Base-by-base conservation (phyloP, 2,797 vertebrate species). In the Gymnoscopelus microlampas region DNA sequence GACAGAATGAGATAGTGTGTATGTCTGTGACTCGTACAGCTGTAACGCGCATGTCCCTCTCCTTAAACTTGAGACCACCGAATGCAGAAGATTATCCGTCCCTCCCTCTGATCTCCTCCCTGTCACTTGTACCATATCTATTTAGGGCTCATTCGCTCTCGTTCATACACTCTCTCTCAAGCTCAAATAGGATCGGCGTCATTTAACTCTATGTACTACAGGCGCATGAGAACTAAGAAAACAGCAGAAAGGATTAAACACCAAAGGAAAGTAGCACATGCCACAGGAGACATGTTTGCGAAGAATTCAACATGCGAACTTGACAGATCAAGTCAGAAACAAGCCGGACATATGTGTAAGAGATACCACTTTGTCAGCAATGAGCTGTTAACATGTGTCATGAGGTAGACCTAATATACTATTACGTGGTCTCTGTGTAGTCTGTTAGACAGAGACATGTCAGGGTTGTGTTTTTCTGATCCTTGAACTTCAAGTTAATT, bases 91-190 rank as follows among this genome's bases (percentile, higher is more conserved):
- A 82, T 77, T 78, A 84, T 74, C 70, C 82, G 76, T 65, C 76
- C 79, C 61, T 60, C 24, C 50, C 4, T 11, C 6, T 39, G 13
- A 60, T 32, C 78, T 66, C 81, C 65, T 69, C 72, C 79, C 81
- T 73, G 56, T 84, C 82, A 59, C 74, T 85, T 5, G 82, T 81
- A 81, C 88, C 88, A 89, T 61, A 76, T 92, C 91, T 93, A 93
- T 93, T 92, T 93, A 78, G 32, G 76, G 88, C 80, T 80, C 61
- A 66, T 23, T 60, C 26, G 67, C 84, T 79, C 86, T 69, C 76
- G 72, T 78, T 87, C 64, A 62, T 86, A 86, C 79, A 64, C 80
- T 80, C 77, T 77, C 71, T 67, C 71, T 64, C 48, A 32, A 53
- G 81, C 83, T 88, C 77, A 78, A 68, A 84, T 68, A 79, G 76